Conservation (phyloP, 2,888 invertebrate genomes). For the Meiosimyza decipiens region DNA sequence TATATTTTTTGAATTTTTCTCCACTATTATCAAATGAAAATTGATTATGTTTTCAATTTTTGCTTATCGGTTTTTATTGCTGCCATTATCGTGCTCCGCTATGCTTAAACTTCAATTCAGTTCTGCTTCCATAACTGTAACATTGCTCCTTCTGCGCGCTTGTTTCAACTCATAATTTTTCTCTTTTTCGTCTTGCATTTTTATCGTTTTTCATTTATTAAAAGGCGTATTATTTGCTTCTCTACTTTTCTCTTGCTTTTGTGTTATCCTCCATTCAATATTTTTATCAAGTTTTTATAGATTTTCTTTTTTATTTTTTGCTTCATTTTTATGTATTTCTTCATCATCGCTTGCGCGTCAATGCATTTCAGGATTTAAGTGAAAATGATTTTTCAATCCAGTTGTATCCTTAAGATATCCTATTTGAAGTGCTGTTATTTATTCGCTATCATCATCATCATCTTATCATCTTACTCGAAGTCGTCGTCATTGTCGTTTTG, state of each 20-base stretch:
- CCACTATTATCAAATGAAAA: too few relatives aligned
- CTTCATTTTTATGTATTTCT: too few relatives aligned
- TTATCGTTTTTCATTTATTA: not conserved
- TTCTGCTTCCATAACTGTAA: not conserved
- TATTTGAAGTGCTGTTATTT: not conserved
- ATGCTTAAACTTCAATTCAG: not conserved
- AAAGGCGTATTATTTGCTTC: too few relatives aligned
- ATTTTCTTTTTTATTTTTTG: too few relatives aligned
- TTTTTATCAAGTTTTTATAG: too few relatives aligned
- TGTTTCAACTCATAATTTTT: not conserved
- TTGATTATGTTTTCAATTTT: too few relatives aligned
- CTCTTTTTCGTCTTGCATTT: not conserved
- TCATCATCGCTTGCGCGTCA: not conserved
- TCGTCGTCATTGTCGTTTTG: too few relatives aligned
- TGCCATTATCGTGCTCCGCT: not conserved
- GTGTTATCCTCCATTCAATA: too few relatives aligned
- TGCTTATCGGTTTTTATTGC: not conserved
- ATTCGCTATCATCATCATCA: conserved; percentile 10
- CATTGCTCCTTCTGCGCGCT: not conserved
- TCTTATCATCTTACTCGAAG: not conserved
- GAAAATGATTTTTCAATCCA: conserved; percentile 18
- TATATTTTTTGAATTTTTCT: not conserved
- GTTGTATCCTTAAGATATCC: not conserved
- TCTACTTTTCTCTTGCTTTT: too few relatives aligned
- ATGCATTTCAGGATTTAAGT: conserved; percentile 13